Evolutionary conservation across 2,797 vertebrate genomes (phyloP), one percentile per base, ranked within the genome.

Genomic region (Delichon dasypus): DNA sequence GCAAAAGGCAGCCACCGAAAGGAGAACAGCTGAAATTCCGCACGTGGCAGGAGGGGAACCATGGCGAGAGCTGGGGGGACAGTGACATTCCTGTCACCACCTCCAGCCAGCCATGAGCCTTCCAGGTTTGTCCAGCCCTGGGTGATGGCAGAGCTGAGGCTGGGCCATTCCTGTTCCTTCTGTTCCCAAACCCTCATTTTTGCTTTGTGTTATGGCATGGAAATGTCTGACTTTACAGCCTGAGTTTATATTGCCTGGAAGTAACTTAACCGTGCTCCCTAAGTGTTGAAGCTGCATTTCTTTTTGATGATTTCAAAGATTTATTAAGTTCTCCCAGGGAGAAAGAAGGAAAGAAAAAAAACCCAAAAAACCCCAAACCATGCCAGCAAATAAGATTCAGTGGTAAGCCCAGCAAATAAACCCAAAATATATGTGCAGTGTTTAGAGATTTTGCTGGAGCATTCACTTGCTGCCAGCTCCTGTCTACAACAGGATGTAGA

Each of bases 271-370:
- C 6, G 32, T n/a, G 55, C 83, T 89, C 89, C 86, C 60, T 66
- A 82, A 93, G 94, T 78, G 79, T 95, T 85, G 92, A 82, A 95
- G 91, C 84, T 79, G 90, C 95, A 71, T 95, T 94, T 95, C 94
- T 93, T 95, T 91, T 91, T 95, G 91, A 94, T 73, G 89, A 86
- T 91, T 93, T 93, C 81, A 90, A 76, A 94, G 94, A 94, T 94
- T 95, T 94, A 95, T 95, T 95, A 92, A 93, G 92, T 94, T 80
- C 75, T 97, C 77, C 44, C 47, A 36, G 62, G 47, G 79, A 94
- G 90, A 85, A 94, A 27, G 82, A 67, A 70, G 25, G 5, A 34
- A 34, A 38, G 36, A 6, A 3, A 16, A 30, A 13, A 18, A 44
- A 25, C 19, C 45, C 11, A 25, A 23, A 42, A 44, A 34, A 27